phyloP scores from a whole-genome alignment of 2,888 invertebrate genomes.

The Capitulum mitella region DNA sequence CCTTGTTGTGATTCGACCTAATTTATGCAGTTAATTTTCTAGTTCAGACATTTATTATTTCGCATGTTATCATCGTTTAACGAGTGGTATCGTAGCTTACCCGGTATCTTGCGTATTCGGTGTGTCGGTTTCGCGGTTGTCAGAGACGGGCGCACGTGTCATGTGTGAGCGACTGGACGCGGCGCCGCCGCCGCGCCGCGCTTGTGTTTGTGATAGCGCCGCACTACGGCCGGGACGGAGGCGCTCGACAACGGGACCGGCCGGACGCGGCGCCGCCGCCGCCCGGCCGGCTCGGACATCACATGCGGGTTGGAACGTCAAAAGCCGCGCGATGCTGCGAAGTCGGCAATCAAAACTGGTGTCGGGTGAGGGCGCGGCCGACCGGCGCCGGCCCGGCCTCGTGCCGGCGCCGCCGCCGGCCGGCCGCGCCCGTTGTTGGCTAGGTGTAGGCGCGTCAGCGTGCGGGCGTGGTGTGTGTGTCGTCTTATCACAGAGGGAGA shows the following conservation, averaged over 20 bases:
- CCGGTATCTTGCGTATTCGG: background rate
- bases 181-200: background rate
- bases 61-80: background rate
- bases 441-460: background rate
- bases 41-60: conserved; percentile 20
- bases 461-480: background rate
- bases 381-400: too few species aligned
- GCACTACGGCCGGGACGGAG: background rate
- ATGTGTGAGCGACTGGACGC: background rate
- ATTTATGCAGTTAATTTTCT: conserved; percentile 23
- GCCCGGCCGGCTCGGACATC: background rate
- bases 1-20: conserved; percentile 11
- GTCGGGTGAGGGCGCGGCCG: conserved; percentile 4
- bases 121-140: background rate
- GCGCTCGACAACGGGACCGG: background rate
- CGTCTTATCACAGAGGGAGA: background rate
- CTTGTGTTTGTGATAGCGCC: background rate
- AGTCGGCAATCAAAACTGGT: background rate
- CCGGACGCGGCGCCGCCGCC: background rate
- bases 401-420: background rate
- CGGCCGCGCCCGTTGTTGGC: conserved; percentile 3
- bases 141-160: background rate
- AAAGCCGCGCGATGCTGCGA: background rate
- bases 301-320: conserved; percentile 14
- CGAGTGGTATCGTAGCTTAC: background rate